Percentiles rank a stretch among this genome's conserved stretches.
Conservation (phyloP, 1,140 invertebrate species). For the Augochlora pura region DNA sequence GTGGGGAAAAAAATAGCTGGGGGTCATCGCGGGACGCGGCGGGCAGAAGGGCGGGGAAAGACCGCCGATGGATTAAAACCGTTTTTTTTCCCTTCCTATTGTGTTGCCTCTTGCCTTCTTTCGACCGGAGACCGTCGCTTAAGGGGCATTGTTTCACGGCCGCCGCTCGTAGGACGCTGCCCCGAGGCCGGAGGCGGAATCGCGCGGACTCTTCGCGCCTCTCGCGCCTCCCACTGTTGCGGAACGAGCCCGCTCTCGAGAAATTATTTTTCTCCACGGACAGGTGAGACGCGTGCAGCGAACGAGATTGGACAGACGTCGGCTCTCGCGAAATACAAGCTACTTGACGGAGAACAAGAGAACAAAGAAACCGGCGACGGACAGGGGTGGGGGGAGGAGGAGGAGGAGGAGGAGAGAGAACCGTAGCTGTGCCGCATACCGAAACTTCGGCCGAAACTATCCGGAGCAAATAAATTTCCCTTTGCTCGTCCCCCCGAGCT, state of each 20-base stretch:
- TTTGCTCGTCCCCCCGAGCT: background rate
- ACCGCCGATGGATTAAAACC: slow-evolving; percentile 60
- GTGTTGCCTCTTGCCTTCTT: slow-evolving; percentile 12
- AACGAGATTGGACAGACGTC: slow-evolving; percentile 61
- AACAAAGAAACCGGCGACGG: background rate
- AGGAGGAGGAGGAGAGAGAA: background rate
- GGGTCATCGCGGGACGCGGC: no score
- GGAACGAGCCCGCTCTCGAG: slow-evolving; percentile 15
- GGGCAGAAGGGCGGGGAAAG: background rate
- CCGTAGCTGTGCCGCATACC: background rate
- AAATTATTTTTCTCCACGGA: slow-evolving; percentile 58
- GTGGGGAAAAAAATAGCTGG: background rate
- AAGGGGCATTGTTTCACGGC: slow-evolving; percentile 62
- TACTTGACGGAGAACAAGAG: slow-evolving; percentile 38
- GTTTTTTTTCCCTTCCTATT: slow-evolving; percentile 54
- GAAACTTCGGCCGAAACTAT: background rate
- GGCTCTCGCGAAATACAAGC: slow-evolving; percentile 43
- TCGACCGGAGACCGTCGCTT: slow-evolving; percentile 45
- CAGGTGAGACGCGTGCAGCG: slow-evolving; percentile 54
- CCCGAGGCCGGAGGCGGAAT: slow-evolving; percentile 15
- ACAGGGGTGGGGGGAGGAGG: no score
- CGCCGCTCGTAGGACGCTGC: slow-evolving; percentile 32
- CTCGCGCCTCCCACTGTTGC: background rate
- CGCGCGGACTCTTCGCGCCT: slow-evolving; percentile 27
- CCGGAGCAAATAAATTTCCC: slow-evolving; percentile 3